Base-by-base conservation (phyloP, 2,797 vertebrate genomes). In the Dryobates pubescens region DNA sequence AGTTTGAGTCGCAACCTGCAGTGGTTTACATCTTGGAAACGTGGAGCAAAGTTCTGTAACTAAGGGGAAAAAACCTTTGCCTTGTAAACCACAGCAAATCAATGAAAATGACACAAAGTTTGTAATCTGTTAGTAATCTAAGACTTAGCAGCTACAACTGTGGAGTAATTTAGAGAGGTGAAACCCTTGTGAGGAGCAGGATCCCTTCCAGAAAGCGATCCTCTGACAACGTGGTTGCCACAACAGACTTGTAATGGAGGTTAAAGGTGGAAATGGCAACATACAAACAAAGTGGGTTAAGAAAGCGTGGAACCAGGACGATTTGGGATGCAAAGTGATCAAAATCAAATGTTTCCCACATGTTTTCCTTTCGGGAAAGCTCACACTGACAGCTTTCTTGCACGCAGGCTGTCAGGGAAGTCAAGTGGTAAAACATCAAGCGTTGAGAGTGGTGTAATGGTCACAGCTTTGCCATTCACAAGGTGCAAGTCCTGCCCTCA, bases 341-440 rank as follows among this genome's bases (percentile, higher is more conserved):
- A 61, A 94, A 89, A 83, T 57, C 57, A 83, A 72, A 90, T 89
- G 41, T 57, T 88, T 93, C 82, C 83, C 24, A 3, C 59, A 8
- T 32, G 64, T 63, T 80, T 85, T 90, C 36, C 75, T 82, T 13
- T 65, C 53, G 27, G 61, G 43, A 82, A 58, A 61, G 32, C 41
- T 76, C 24, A 1, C 0, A 2, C 30, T 70, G 82, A 23, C 41
- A 30, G 2, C 53, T 13, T 2, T 69, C 29, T 80, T 5, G 1
- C 34, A 13, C 1, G 7, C 15, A 23, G 75, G 27, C 64, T 73
- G 64, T 32, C 54, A 7, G 53, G 4, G 38, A 43, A 69, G 70
- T 51, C 30, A 59, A 64, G 53, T 64, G 81, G 54, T 63, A 17
- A 67, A 61, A 65, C 5, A 59, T 59, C 70, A 51, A 83, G 13